A percentile compares a stretch with the other conserved stretches of the same genome.
Conservation (phyloP, 2,113 vertebrate species). For the Nycticryphes semicollaris region DNA sequence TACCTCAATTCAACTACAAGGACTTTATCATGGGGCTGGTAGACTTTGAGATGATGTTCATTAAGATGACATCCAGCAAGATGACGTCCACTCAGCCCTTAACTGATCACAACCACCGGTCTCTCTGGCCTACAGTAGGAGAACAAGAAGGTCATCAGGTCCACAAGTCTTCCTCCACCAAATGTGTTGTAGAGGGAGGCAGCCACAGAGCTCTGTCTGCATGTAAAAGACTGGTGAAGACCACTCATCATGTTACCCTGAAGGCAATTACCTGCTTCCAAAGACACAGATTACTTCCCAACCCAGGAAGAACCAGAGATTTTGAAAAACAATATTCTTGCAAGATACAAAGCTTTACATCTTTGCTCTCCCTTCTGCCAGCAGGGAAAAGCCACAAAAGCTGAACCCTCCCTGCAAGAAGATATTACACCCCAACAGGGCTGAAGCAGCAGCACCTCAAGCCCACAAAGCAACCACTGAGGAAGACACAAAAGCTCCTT, state of each 20-base stretch:
- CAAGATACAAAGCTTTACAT: not conserved
- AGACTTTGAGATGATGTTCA: not conserved
- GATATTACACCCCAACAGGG: rapidly evolving
- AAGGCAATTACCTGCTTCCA: not conserved
- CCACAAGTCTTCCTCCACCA: rapidly evolving
- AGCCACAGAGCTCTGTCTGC: not conserved
- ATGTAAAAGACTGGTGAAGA: not conserved
- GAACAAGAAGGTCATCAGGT: not conserved
- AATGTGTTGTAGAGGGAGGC: not conserved
- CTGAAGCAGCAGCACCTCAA: not conserved
- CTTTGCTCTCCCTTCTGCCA: not conserved
- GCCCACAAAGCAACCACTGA: rapidly evolving
- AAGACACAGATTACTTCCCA: not conserved
- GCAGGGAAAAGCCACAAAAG: not conserved
- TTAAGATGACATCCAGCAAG: rapidly evolving
- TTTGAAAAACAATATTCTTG: not conserved
- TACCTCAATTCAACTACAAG: not conserved
- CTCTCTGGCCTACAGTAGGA: not conserved
- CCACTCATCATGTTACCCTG: not conserved
- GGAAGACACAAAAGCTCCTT: not conserved
- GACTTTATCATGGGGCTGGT: not conserved
- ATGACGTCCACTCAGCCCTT: not conserved
- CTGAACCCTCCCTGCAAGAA: not conserved
- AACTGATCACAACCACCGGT: not conserved
- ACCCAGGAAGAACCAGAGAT: not conserved